These are phyloP conservation scores for Lycocerus yunnanus DNA, from an alignment of 2,888 invertebrate genomes.

Conservation along the genomic window DNA sequence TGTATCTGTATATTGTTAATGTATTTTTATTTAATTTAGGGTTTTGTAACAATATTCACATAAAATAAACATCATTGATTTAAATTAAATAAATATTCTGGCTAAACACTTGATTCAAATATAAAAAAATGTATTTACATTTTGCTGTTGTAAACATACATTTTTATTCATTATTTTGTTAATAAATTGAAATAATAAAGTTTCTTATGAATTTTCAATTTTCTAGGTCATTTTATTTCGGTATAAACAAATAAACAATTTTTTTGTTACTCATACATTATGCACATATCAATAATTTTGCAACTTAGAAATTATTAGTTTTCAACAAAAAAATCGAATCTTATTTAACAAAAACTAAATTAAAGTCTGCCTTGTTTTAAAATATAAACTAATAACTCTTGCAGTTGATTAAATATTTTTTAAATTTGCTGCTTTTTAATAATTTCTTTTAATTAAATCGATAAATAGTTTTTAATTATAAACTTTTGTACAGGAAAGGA, in stretches of 20 bases:
- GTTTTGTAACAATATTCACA: neutral
- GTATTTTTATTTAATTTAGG: neutral
- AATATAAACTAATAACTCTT: neutral
- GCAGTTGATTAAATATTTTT: neutral
- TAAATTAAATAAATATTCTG: neutral
- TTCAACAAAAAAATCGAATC: neutral
- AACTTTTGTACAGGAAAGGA: neutral
- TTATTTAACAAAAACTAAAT: neutral
- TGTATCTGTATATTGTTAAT: neutral
- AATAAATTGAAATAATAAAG: neutral
- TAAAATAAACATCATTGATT: neutral
- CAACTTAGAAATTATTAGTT: neutral
- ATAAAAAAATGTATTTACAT: neutral
- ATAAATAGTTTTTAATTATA: neutral
- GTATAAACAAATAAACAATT: neutral
- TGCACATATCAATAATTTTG: neutral
- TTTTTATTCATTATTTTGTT: neutral
- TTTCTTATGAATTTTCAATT: neutral
- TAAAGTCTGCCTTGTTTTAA: neutral
- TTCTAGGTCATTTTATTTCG: neutral
- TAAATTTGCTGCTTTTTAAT: neutral
- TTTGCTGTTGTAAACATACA: neutral
- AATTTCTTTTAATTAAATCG: neutral
- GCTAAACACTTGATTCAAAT: neutral
- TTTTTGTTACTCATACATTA: neutral